phyloP scores from a whole-genome alignment of 2,113 vertebrate species.

The Paratilapia polleni region DNA sequence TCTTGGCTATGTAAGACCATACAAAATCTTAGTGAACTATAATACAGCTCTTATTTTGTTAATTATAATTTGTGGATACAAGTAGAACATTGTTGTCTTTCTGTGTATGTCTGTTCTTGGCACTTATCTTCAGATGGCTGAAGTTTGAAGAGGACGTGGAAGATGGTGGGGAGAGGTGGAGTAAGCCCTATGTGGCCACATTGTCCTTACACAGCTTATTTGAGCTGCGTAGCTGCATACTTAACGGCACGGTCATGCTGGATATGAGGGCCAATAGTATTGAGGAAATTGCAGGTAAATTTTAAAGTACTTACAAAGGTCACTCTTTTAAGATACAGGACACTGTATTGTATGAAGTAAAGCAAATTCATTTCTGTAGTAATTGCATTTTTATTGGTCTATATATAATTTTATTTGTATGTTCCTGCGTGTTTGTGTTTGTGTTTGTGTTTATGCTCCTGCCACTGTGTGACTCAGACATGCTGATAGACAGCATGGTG shows the following conservation, averaged over 20 bases:
- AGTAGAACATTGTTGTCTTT: not conserved
- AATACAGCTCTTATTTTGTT: not conserved
- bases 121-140: constrained; percentile 80
- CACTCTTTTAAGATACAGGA: not conserved
- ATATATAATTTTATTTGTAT: not conserved
- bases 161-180: constrained; percentile 95
- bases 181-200: constrained; percentile 95
- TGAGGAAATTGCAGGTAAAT: constrained; percentile 92
- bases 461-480: constrained; percentile 81
- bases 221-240: constrained; percentile 92
- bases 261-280: constrained; percentile 95
- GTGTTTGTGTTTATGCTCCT: not conserved
- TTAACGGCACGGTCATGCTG: constrained; percentile 94
- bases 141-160: constrained; percentile 98
- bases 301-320: not conserved
- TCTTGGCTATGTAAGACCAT: not conserved
- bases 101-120: not conserved
- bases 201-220: constrained; percentile 94
- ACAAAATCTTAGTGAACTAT: not conserved
- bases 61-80: not conserved
- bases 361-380: not conserved
- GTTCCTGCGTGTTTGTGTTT: constrained; percentile 11
- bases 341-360: not conserved
- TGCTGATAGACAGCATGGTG: constrained; percentile 95
- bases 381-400: not conserved